Evolutionary conservation across 2,888 invertebrate genomes (phyloP).

Genomic region (Scaptomyza caliginosa): DNA sequence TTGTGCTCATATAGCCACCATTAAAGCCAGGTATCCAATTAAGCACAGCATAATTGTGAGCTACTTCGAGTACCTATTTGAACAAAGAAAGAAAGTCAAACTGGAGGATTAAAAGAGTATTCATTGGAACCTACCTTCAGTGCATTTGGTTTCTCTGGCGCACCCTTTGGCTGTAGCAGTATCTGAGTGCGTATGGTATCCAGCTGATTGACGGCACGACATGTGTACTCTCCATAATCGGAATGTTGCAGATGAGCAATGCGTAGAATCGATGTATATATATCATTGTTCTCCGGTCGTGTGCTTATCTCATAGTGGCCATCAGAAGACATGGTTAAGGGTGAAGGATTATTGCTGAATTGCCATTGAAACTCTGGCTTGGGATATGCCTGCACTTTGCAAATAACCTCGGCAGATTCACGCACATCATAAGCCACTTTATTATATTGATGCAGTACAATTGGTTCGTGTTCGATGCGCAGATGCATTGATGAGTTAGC

Average conservation of each 20-base stretch:
- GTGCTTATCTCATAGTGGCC: conserved; percentile 94
- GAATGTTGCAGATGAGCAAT: conserved; percentile 90
- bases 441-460: conserved; percentile 92
- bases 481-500: conserved; percentile 95
- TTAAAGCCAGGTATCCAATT: conserved; percentile 96
- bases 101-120: too few relatives aligned
- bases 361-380: conserved; percentile 97
- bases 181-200: conserved; percentile 92
- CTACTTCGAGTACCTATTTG: conserved; percentile 87
- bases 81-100: not conserved
- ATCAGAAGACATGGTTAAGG: conserved; percentile 91
- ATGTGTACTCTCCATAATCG: conserved; percentile 96
- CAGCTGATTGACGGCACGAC: conserved; percentile 92
- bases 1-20: conserved; percentile 93
- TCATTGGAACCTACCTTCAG: conserved; percentile 84
- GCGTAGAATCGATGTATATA: conserved; percentile 91
- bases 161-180: conserved; percentile 92
- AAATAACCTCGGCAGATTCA: conserved; percentile 93
- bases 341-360: conserved; percentile 89
- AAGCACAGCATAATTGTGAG: conserved; percentile 91
- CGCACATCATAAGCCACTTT: conserved; percentile 94
- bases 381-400: conserved; percentile 95
- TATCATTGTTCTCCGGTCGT: conserved; percentile 91
- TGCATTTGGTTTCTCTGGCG: conserved; percentile 92
- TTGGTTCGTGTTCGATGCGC: conserved; percentile 95